Evolutionary conservation across 1,140 invertebrate genomes (phyloP), one percentile per base, ranked within the genome.

Genomic region (Diprion similis): DNA sequence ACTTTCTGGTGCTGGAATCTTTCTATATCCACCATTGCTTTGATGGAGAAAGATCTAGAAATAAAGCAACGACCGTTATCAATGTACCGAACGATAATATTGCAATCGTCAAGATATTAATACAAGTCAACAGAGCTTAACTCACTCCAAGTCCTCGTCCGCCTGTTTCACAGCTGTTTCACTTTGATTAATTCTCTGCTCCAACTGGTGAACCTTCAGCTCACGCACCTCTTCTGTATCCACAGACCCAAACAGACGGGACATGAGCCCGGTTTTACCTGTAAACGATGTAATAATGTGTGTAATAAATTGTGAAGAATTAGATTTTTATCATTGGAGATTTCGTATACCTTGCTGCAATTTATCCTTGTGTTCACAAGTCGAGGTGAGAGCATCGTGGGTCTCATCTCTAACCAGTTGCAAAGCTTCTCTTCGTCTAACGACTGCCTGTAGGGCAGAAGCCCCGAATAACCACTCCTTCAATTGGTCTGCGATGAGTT

Each of bases 381-480:
- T 82, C 78, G 89, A 75, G 13, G 88, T 80, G 4, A 94, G 82
- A 77, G 85, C 89, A 59, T 94, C 93, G 77, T 92, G 91, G 18
- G 93, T 91, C 80, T 91, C 91, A 79, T 96, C 94, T 70, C 94
- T 85, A 66, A 92, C 88, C 13, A 94, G 87, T 81, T 95, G 94
- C 73, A 95, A 80, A 17, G 92, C 90, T 83, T 95, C 94, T 73
- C 94, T 92, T 77, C 94, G 92, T 78, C 89, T 90, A 77, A 94
- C 94, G 37, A 96, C 91, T 77, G 91, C 90, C 85, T 95, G 93
- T 48, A 96, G 82, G 0, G 94, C 91, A 68, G 91, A 91, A 11
- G 93, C 92, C 83, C 92, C 95, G 79, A 94, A 94, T 71, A 94
- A 86, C 86, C 95, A 96, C 86, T 96, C 95, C 85, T 96, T 96